A percentile compares a stretch with the other conserved stretches of the same genome.
Conservation (phyloP, 2,113 vertebrate genomes). For the Elephas maximus region DNA sequence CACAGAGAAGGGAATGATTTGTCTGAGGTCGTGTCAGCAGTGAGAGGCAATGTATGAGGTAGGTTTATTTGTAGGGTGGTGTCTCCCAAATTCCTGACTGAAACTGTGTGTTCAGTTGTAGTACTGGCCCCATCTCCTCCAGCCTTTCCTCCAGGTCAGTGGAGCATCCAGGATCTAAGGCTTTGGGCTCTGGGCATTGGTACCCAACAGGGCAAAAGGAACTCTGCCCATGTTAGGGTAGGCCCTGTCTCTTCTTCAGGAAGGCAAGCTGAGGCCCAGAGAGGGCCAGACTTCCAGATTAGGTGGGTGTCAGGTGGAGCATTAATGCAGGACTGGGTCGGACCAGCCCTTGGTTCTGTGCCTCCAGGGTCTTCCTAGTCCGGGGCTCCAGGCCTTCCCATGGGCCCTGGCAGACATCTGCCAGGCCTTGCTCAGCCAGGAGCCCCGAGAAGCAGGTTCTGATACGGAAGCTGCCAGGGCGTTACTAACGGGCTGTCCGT, state of each 20-base stretch:
- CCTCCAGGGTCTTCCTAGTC: neutral
- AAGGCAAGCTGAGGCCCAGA: neutral
- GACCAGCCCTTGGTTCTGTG: neutral
- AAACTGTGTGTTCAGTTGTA: neutral
- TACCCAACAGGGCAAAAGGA: neutral
- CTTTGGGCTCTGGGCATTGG: neutral
- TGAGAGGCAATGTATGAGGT: neutral
- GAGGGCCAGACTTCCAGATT: neutral
- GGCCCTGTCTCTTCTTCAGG: neutral
- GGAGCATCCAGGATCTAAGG: neutral
- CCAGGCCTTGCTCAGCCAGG: slow-evolving; percentile 59
- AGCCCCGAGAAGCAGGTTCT: slow-evolving; percentile 60
- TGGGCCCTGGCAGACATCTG: neutral
- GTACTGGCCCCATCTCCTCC: fast-evolving
- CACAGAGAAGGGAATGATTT: neutral
- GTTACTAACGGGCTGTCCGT: slow-evolving; percentile 77
- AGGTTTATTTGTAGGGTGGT: neutral
- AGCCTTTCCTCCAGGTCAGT: neutral
- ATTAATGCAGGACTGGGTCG: neutral
- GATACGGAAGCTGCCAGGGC: slow-evolving; percentile 73
- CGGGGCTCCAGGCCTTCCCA: neutral
- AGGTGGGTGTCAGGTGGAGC: neutral
- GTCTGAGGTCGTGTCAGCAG: neutral
- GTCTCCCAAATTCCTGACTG: neutral
- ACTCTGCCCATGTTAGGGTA: fast-evolving